Percentiles rank a stretch among this genome's conserved stretches.
Evolutionary conservation across 2,113 vertebrate genomes (phyloP).

Genomic region (Callipepla californica): DNA sequence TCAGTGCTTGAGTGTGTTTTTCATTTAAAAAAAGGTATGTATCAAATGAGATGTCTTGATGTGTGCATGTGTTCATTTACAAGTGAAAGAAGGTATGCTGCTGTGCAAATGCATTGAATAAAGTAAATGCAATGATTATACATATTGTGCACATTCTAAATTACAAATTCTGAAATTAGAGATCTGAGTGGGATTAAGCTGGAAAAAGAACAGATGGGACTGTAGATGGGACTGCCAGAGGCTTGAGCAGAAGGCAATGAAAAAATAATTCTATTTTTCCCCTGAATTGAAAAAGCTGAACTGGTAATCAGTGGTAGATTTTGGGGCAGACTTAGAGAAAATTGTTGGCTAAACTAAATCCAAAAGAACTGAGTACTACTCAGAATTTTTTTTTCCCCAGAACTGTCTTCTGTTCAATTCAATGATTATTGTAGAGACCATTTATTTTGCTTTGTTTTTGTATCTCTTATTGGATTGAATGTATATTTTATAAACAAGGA

Average conservation of each 20-base stretch:
- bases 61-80: neutral
- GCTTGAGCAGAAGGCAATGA: conserved; percentile 72
- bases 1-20: neutral
- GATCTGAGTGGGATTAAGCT: conserved; percentile 76
- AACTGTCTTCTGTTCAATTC: neutral
- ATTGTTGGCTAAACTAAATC: conserved; percentile 15
- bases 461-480: neutral
- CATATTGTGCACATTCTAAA: conserved; percentile 40
- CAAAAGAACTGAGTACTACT: neutral
- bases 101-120: neutral
- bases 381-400: neutral
- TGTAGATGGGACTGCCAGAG: conserved; percentile 72
- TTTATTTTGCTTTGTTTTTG: neutral
- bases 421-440: neutral
- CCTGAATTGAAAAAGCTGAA: conserved; percentile 67
- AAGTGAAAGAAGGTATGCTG: neutral
- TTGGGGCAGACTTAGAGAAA: conserved; percentile 63
- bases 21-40: neutral
- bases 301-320: conserved; percentile 60
- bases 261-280: conserved; percentile 70
- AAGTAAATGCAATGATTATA: conserved; percentile 31
- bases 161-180: conserved; percentile 72
- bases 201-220: conserved; percentile 80
- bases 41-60: neutral
- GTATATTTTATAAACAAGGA: neutral